A percentile compares a stretch with the other conserved stretches of the same genome.
Conservation (phyloP, 2,797 vertebrate genomes). For the Gastrophryne carolinensis region DNA sequence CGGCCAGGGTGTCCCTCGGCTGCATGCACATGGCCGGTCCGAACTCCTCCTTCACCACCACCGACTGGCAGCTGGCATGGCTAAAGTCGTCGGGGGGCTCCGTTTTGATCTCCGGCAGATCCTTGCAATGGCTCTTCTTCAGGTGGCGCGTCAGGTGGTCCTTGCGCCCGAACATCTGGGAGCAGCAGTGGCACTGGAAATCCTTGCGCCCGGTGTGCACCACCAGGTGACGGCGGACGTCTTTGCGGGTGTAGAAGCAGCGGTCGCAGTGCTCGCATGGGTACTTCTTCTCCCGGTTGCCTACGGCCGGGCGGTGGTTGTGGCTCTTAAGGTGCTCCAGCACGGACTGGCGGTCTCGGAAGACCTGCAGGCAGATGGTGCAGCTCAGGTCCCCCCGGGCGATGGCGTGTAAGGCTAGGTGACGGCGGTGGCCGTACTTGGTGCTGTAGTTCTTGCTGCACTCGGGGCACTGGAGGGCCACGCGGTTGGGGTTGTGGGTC, state of each 20-base stretch:
- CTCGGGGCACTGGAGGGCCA: slow-evolving; percentile 94
- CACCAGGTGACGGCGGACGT: slow-evolving; percentile 96
- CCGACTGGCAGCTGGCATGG: slow-evolving; percentile 75
- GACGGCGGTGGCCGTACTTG: slow-evolving; percentile 96
- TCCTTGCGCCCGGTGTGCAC: slow-evolving; percentile 99
- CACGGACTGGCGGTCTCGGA: slow-evolving; percentile 89
- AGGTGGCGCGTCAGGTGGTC: slow-evolving; percentile 97
- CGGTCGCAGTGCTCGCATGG: slow-evolving; percentile 96
- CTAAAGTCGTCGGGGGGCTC: slow-evolving; percentile 91
- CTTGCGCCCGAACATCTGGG: slow-evolving; percentile 96
- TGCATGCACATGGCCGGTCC: slow-evolving; percentile 81
- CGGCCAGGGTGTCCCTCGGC: slow-evolving; percentile 77
- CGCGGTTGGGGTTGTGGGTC: slow-evolving; percentile 97
- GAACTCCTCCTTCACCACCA: slow-evolving; percentile 85
- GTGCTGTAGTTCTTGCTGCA: slow-evolving; percentile 99
- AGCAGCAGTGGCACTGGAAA: slow-evolving; percentile 97
- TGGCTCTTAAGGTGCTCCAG: slow-evolving; percentile 97
- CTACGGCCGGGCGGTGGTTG: slow-evolving; percentile 90
- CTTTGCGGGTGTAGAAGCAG: slow-evolving; percentile 97
- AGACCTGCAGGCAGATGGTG: slow-evolving; percentile 93
- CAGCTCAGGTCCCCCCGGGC: slow-evolving; percentile 97
- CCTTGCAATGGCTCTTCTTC: slow-evolving; percentile 96
- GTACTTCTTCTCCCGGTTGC: slow-evolving; percentile 94
- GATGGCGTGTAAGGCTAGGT: slow-evolving; percentile 94
- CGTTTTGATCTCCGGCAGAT: slow-evolving; percentile 92